Conservation (phyloP, 2,113 vertebrate genomes). For the Pachycephala philippinensis region DNA sequence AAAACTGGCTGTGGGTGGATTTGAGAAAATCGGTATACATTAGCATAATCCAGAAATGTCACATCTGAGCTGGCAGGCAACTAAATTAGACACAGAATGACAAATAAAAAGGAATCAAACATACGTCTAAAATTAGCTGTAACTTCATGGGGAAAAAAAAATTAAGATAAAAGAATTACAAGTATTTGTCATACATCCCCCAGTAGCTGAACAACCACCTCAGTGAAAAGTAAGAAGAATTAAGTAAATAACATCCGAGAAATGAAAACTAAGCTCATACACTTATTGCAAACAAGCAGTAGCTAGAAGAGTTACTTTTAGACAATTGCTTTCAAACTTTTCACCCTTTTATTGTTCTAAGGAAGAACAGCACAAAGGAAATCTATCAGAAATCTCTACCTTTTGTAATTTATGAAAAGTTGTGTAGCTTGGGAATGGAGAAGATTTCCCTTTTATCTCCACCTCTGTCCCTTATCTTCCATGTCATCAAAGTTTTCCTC, state of each 20-base stretch:
- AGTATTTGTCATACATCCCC: neutral
- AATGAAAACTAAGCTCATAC: neutral
- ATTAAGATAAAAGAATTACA: neutral
- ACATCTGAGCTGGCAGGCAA: neutral
- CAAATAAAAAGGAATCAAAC: neutral
- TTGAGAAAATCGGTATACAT: neutral
- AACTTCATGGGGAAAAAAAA: neutral
- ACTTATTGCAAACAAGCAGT: neutral
- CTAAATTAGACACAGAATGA: neutral
- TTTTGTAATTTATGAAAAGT: neutral
- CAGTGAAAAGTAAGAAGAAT: neutral
- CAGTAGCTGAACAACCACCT: neutral
- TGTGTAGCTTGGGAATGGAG: neutral
- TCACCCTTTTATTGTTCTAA: neutral
- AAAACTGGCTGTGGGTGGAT: neutral
- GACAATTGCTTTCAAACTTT: neutral
- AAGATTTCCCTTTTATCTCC: neutral
- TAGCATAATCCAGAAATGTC: conserved; percentile 9
- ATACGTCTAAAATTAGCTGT: neutral
- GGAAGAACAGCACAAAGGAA: neutral
- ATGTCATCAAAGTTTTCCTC: neutral
- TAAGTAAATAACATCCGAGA: neutral
- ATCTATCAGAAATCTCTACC: neutral
- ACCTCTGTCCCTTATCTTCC: neutral
- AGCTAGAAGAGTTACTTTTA: neutral